Conservation (phyloP, 2,113 vertebrate genomes). For the Neogobius melanostomus region DNA sequence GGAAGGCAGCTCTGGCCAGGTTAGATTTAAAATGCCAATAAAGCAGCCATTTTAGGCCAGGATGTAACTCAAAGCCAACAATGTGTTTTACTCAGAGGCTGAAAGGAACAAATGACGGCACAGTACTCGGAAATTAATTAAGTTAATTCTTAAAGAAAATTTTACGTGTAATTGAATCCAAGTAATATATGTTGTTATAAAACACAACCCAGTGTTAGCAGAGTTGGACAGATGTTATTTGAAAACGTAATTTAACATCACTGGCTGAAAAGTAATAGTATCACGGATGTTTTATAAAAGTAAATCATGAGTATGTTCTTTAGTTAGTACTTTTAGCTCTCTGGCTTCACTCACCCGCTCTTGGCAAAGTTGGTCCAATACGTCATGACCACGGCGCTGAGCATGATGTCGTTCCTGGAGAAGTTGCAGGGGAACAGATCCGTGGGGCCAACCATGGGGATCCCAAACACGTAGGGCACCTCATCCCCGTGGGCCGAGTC, state of each 20-base stretch:
- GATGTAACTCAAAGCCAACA: not conserved
- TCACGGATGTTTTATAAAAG: no score
- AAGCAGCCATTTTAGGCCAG: not conserved
- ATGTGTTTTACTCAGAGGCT: conserved; percentile 28
- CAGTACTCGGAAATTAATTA: not conserved
- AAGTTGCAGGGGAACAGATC: conserved; percentile 99
- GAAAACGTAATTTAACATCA: no score
- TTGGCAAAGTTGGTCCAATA: conserved; percentile 99
- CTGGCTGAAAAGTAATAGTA: no score
- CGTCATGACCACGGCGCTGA: conserved; percentile 98
- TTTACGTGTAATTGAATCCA: not conserved
- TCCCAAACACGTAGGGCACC: conserved; percentile 96
- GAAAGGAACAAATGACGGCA: not conserved
- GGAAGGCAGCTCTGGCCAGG: conserved; percentile 9
- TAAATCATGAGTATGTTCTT: no score
- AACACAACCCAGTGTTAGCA: no score
- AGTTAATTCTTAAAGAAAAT: not conserved
- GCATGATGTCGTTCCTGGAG: conserved; percentile 98
- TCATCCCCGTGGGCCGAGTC: conserved; percentile 97
- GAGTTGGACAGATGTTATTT: no score
- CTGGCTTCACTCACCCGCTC: conserved; percentile 86
- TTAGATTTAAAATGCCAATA: conserved; percentile 10
- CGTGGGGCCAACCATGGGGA: conserved; percentile 95
- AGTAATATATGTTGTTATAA: not conserved
- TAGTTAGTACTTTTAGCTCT: no score